Evolutionary conservation across 2,888 invertebrate species (phyloP), one percentile per base, ranked within the genome.

Genomic region (Dichetophora obliterata): DNA sequence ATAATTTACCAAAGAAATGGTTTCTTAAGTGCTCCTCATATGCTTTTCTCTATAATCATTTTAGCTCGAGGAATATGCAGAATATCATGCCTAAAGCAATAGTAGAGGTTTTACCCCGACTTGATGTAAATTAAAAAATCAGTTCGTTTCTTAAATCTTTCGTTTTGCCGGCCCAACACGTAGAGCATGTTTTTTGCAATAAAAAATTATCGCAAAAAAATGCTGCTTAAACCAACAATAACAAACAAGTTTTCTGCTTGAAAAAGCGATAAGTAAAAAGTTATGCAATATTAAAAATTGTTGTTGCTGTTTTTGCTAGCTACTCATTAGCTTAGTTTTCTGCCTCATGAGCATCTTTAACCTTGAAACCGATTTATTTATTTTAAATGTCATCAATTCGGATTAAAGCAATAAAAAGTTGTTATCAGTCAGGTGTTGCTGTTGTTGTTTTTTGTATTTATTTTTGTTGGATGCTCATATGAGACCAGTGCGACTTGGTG

Each of bases 281-380:
- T 50, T 50, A 50, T 14, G 68, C 48, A 68, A 68, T 68, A 14
- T 48, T 22, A 16, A 50, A 50, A 50, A 27, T 50, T 27, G 24
- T 22, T 59, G 22, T 16, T n/a, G 59, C 16, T 14, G 27, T 43
- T 43, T 11, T 43, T 11, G 11, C 11, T 19, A 59, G 11, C 59
- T 27, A 16, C 27, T 68, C 16, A 68, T 27, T 22, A 68, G 50
- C 27, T 16, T 34, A 31, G 63, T 48, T 48, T 71, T 50, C 16
- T 22, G 68, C 22, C 43, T 43, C 57, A 61, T 61, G 66, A 71
- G 72, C 72, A 72, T 72, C 37, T 65, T 8, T 66, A 37, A 66
- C 74, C 74, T 74, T 66, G 74, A 37, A 65, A 54, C 54, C 22
- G 74, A 66, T 65, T 74, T 74, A 74, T 74, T 66, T 34, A 66